Evolutionary conservation across 1,140 invertebrate genomes (phyloP), one percentile per base, ranked within the genome.

Genomic region (Acromyrmex heyeri): DNA sequence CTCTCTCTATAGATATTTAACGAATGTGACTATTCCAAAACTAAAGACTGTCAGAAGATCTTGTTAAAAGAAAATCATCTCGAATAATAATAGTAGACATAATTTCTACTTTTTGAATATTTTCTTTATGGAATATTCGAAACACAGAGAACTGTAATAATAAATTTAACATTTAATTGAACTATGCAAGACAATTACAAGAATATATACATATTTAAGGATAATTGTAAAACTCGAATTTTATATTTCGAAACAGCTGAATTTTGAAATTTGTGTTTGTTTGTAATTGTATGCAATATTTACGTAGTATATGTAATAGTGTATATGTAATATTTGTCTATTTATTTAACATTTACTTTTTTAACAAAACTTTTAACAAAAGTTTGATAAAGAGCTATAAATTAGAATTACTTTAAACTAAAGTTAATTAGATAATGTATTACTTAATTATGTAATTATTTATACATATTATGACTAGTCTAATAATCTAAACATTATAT

Each of bases 21-120:
- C 0, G 5, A 62, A 6, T 62, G 30, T 50, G 50, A 7, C 16
- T 44, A 44, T 48, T 64, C 12, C 50, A 34, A 44, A 78, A 24
- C 18, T 30, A 6, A 64, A n/a, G 16, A 5, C n/a, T 34, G 18
- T 55, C 50, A 44, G 38, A 50, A 78, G 21, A 65, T 50, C 12
- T 30, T 61, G 57, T 76, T 61, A 65, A 78, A 34, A 78, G 16
- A 12, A 64, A 14, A 10, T 44, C 8, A 61, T 50, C 12, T n/a
- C 1, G 12, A 3, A n/a, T 50, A 18, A 2, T 27, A 14, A 38
- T 24, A 18, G 6, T 77, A 44, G 8, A 44, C 38, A 77, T 64
- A 62, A 76, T 44, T 44, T n/a, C n/a, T n/a, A n/a, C n/a, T n/a
- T n/a, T 64, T 76, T 21, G 18, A 78, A 14, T 48, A 50, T 48